phyloP scores from a whole-genome alignment of 2,797 vertebrate species.

The Graptemys geographica region DNA sequence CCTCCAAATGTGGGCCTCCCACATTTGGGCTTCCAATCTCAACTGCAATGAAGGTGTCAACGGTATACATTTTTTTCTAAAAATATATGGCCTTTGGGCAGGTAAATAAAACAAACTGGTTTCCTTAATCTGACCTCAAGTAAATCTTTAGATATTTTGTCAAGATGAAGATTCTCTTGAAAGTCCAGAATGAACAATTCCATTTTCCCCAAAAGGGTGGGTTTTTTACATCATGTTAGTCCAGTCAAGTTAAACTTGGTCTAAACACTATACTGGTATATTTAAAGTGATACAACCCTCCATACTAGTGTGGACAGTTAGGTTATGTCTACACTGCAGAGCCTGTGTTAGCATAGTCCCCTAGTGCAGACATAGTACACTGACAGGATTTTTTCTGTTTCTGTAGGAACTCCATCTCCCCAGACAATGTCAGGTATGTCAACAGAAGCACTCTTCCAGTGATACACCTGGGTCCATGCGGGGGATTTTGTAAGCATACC shows the following conservation, averaged over 20 bases:
- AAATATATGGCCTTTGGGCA: slow-evolving; percentile 22
- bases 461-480: not conserved
- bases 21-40: slow-evolving; percentile 11
- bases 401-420: not conserved
- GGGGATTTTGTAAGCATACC: not conserved
- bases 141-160: not conserved
- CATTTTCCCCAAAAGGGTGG: not conserved
- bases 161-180: slow-evolving; percentile 1
- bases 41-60: slow-evolving; percentile 16
- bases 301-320: not conserved
- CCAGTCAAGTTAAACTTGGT: not conserved
- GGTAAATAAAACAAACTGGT: slow-evolving; percentile 33
- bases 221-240: not conserved
- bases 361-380: not conserved
- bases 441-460: not conserved
- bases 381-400: not conserved
- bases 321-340: not conserved
- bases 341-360: not conserved
- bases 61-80: not conserved
- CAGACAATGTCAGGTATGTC: not conserved
- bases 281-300: not conserved
- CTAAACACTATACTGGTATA: not conserved
- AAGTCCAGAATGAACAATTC: not conserved
- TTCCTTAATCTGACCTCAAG: slow-evolving; percentile 19
- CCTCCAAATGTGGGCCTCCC: not conserved